These are phyloP conservation scores for Dinocampus coccinellae DNA, from an alignment of 2,888 invertebrate genomes.

Conservation along the genomic window DNA sequence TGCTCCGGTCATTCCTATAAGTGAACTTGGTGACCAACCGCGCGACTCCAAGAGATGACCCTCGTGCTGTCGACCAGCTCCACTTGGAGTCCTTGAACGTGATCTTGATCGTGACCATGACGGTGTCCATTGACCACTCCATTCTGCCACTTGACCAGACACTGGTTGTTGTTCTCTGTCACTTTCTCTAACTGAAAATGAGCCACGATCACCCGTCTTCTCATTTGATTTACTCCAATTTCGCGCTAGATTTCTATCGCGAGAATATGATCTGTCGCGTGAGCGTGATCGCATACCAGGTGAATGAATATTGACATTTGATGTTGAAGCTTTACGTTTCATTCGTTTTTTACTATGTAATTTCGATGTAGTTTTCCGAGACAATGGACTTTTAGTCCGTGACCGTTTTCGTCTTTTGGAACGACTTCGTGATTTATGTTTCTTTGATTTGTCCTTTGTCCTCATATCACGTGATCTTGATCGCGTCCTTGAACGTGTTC, in stretches of 20 bases:
- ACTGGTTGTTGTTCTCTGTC: slow-evolving; percentile 43
- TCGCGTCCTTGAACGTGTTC: slow-evolving; percentile 44
- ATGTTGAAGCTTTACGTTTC: slow-evolving; percentile 59
- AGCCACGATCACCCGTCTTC: slow-evolving; percentile 50
- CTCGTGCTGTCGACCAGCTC: slow-evolving; percentile 45
- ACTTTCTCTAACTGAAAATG: not conserved
- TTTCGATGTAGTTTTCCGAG: slow-evolving; percentile 58
- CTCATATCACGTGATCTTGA: slow-evolving; percentile 35
- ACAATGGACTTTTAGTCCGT: slow-evolving; percentile 55
- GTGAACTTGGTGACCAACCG: slow-evolving; percentile 75
- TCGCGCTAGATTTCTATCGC: slow-evolving; percentile 55
- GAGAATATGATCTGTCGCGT: slow-evolving; percentile 50
- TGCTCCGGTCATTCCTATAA: not conserved
- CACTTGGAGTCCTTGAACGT: slow-evolving; percentile 70
- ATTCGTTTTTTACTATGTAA: slow-evolving; percentile 64
- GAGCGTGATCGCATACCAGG: slow-evolving; percentile 51
- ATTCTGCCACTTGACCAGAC: slow-evolving; percentile 54
- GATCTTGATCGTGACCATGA: slow-evolving; percentile 76
- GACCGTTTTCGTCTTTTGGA: slow-evolving; percentile 60
- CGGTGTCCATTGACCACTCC: slow-evolving; percentile 70
- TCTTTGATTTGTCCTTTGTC: slow-evolving; percentile 63
- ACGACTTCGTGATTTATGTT: slow-evolving; percentile 64
- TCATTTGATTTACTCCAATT: slow-evolving; percentile 62
- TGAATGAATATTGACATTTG: slow-evolving; percentile 38
- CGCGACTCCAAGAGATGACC: slow-evolving; percentile 42